Evolutionary conservation across 2,888 invertebrate species (phyloP).

Genomic region (Tipula unca): DNA sequence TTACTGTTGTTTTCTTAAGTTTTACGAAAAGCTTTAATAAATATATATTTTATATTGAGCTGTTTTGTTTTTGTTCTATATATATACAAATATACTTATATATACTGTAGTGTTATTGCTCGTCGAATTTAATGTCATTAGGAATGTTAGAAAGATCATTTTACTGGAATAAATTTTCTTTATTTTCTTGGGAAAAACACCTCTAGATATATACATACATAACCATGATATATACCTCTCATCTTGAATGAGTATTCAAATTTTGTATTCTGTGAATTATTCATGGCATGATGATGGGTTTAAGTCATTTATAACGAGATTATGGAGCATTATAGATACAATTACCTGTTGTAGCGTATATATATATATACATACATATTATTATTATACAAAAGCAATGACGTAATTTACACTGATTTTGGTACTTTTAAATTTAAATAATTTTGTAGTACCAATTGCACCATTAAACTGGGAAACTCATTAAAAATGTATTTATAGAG

Average conservation of each 20-base stretch:
- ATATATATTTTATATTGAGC: neutral
- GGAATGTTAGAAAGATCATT: neutral
- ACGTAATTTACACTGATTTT: neutral
- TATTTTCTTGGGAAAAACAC: neutral
- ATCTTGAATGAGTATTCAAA: neutral
- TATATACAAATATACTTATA: neutral
- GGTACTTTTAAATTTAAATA: neutral
- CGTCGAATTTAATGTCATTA: neutral
- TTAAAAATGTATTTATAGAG: neutral
- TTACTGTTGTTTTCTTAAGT: neutral
- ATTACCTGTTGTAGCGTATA: neutral
- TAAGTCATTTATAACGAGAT: conserved; percentile 8
- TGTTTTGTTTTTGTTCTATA: neutral
- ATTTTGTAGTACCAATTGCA: neutral
- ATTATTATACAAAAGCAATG: neutral
- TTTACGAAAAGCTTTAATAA: neutral
- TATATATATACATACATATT: neutral
- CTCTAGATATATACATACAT: neutral
- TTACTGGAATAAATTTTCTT: neutral
- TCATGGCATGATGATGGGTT: neutral
- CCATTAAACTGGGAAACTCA: neutral
- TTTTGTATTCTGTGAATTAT: neutral
- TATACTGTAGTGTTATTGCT: neutral
- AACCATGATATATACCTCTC: neutral
- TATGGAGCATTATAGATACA: neutral